Conservation (phyloP, 1,140 invertebrate species). For the Glossosoma conforme region DNA sequence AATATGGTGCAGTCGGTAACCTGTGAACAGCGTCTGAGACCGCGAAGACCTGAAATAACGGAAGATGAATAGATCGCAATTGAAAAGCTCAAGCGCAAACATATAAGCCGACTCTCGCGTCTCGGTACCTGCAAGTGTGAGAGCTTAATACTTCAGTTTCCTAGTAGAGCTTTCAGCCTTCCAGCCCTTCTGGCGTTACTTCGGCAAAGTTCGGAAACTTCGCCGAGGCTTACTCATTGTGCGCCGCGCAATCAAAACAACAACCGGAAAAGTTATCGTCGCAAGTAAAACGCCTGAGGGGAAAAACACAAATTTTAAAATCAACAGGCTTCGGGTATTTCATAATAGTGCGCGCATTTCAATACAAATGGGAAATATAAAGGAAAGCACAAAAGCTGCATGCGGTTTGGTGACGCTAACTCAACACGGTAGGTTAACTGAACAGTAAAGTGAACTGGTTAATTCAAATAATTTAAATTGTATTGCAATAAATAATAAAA, state of each 20-base stretch:
- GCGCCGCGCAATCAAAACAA: slow-evolving; percentile 8
- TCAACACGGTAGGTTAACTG: too few relatives aligned
- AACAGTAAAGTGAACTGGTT: too few relatives aligned
- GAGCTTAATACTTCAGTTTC: slow-evolving; percentile 4
- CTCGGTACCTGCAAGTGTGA: neutral
- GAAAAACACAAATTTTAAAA: too few relatives aligned
- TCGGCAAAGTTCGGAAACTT: slow-evolving; percentile 6
- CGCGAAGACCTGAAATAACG: slow-evolving; percentile 15
- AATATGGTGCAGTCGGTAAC: slow-evolving; percentile 23
- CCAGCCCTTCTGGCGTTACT: slow-evolving; percentile 7
- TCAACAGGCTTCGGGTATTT: too few relatives aligned
- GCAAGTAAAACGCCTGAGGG: too few relatives aligned
- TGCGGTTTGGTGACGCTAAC: too few relatives aligned
- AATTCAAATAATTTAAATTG: too few relatives aligned
- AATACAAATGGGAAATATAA: too few relatives aligned
- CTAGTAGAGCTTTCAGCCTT: neutral
- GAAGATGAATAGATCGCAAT: slow-evolving; percentile 25
- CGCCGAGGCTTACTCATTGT: neutral
- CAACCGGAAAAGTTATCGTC: slow-evolving; percentile 3
- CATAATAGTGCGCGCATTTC: too few relatives aligned
- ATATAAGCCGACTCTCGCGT: slow-evolving; percentile 9
- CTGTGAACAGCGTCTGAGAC: slow-evolving; percentile 4
- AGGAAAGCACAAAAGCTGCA: too few relatives aligned
- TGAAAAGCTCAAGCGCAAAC: slow-evolving; percentile 22
- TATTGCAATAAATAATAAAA: too few relatives aligned